Conservation (phyloP, 2,888 invertebrate species). For the Dryadula phaetusa region DNA sequence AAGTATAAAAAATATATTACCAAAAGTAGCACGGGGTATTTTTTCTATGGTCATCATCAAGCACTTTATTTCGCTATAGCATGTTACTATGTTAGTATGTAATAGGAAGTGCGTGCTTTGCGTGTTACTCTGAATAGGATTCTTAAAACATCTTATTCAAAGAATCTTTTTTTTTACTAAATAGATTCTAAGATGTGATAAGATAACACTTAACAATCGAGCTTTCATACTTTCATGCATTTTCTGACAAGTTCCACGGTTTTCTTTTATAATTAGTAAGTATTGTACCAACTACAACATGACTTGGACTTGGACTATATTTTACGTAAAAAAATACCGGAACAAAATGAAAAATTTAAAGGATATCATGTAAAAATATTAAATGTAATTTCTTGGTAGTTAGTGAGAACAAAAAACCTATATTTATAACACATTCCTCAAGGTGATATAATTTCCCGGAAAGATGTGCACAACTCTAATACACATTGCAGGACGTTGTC, state of each 20-base stretch:
- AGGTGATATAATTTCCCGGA: conserved; percentile 30
- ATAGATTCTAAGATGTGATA: background rate
- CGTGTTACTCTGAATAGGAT: conserved; percentile 19
- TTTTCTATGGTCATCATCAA: conserved; percentile 2
- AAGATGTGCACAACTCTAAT: conserved; percentile 12
- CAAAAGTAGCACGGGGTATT: background rate
- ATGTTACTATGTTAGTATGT: conserved; percentile 21
- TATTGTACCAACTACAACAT: background rate
- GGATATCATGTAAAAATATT: background rate
- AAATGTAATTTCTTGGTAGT: background rate
- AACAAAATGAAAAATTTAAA: background rate
- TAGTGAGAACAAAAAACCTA: conserved; percentile 14
- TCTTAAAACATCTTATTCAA: conserved; percentile 20
- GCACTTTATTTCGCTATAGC: conserved; percentile 5
- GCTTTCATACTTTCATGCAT: conserved; percentile 3
- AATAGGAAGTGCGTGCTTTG: conserved; percentile 27
- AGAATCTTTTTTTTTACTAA: conserved; percentile 1
- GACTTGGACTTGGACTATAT: background rate
- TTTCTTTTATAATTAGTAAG: background rate
- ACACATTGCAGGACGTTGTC: conserved; percentile 19
- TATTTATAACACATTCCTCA: conserved; percentile 7
- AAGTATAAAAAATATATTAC: background rate
- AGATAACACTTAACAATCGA: background rate
- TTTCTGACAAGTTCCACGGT: background rate
- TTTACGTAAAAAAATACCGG: background rate